Evolutionary conservation across 2,113 vertebrate species (phyloP).

Genomic region (Azemiops feae): DNA sequence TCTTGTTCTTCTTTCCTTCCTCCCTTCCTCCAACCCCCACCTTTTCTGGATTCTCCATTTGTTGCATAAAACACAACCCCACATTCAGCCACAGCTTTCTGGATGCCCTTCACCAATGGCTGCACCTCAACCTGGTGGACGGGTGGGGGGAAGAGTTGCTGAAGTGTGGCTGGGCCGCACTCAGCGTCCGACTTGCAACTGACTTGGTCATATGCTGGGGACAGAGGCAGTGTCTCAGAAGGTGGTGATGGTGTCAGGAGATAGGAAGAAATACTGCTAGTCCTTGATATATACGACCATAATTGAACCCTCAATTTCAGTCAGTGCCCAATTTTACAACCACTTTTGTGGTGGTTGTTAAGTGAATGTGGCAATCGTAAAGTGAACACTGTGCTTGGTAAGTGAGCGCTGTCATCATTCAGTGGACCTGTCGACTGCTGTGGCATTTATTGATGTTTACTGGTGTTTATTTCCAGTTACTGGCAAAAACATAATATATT

Average conservation of each 20-base stretch:
- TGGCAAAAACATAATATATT: background rate
- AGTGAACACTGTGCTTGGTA: background rate
- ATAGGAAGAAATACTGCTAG: background rate
- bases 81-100: background rate
- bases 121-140: background rate
- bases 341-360: background rate
- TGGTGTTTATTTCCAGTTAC: too few species aligned
- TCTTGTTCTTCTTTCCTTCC: background rate
- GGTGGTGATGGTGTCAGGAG: background rate
- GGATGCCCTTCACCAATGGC: too few species aligned
- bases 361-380: background rate
- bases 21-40: background rate
- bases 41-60: background rate
- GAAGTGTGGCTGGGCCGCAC: background rate
- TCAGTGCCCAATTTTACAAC: background rate
- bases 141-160: background rate
- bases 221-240: background rate
- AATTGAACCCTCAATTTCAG: background rate
- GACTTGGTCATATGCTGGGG: too few species aligned
- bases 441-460: background rate
- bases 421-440: fast-evolving
- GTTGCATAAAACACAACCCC: background rate
- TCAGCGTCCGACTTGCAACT: background rate
- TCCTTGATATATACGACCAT: background rate
- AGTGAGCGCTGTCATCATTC: background rate